A percentile compares a stretch with the other conserved stretches of the same genome.
phyloP scores from a whole-genome alignment of 35 echinoderm and acorn worm genomes.

The Ophioderma brevispina region DNA sequence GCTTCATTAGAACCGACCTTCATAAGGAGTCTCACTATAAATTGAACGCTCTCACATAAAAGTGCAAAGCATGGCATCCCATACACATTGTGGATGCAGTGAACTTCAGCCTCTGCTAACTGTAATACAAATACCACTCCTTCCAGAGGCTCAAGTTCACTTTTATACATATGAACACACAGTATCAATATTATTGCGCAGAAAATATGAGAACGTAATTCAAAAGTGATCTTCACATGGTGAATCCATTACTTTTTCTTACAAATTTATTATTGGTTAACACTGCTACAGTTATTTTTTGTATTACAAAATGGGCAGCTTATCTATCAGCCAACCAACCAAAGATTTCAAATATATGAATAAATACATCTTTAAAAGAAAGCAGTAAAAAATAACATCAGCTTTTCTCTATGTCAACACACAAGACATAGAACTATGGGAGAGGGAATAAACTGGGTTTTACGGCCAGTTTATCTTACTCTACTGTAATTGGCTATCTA shows the following conservation, averaged over 20 bases:
- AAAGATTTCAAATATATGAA: constrained; percentile 6
- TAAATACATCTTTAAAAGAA: constrained; percentile 15
- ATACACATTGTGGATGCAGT: background rate
- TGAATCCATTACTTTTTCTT: background rate
- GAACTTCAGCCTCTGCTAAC: background rate
- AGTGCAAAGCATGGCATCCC: background rate
- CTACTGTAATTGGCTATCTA: constrained; percentile 1
- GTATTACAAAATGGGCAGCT: background rate
- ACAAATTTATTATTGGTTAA: background rate
- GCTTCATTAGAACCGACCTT: background rate
- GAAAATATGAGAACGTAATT: background rate
- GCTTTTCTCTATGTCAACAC: background rate
- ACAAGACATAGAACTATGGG: background rate
- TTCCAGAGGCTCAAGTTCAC: background rate
- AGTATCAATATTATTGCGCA: background rate
- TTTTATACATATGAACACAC: background rate
- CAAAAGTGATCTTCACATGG: background rate
- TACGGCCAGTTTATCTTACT: background rate
- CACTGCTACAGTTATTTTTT: background rate
- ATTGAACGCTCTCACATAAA: background rate
- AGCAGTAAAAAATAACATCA: constrained; percentile 11
- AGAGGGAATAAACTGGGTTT: background rate
- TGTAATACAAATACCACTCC: background rate
- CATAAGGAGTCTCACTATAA: background rate
- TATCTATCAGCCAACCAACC: background rate